A percentile compares a stretch with the other conserved stretches of the same genome.
These are phyloP conservation scores for Amphilophus citrinellus DNA, from an alignment of 2,113 vertebrate genomes.

Conservation along the genomic window DNA sequence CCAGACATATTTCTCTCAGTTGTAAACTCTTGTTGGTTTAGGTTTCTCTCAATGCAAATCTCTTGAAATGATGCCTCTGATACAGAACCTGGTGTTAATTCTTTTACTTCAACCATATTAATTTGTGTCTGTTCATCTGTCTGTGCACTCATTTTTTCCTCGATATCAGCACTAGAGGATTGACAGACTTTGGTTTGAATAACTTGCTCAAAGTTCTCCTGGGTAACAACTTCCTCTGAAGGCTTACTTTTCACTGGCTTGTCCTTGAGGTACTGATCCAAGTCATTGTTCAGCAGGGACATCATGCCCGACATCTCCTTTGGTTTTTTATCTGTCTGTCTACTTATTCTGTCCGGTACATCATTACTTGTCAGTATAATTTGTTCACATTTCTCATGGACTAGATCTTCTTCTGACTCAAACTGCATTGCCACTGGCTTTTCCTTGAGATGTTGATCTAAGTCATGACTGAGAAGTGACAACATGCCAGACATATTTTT, in stretches of 20 bases:
- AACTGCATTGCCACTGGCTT: too few species aligned
- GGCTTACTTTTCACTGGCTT: conserved; percentile 14
- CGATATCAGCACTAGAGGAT: neutral
- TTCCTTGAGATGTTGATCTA: too few species aligned
- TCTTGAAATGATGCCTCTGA: conserved; percentile 72
- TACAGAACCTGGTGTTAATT: conserved; percentile 65
- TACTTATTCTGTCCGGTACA: too few species aligned
- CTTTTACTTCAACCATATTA: conserved; percentile 79
- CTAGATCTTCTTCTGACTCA: too few species aligned
- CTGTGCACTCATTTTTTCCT: neutral
- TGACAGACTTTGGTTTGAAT: neutral
- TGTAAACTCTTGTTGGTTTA: conserved; percentile 25
- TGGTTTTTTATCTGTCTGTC: neutral
- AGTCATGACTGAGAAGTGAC: too few species aligned
- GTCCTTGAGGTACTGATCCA: conserved; percentile 61
- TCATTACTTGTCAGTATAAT: conserved; percentile 64
- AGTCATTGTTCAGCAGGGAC: conserved; percentile 77
- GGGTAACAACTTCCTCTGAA: neutral
- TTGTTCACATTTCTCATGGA: conserved; percentile 44
- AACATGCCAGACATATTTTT: too few species aligned
- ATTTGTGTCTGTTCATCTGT: conserved; percentile 47
- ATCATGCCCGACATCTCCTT: conserved; percentile 71
- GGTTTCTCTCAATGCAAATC: conserved; percentile 68
- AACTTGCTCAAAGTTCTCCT: neutral
- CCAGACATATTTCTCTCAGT: conserved; percentile 70